Evolutionary conservation across 2,113 vertebrate species (phyloP), one percentile per base, ranked within the genome.

Genomic region (Salvelinus namaycush): DNA sequence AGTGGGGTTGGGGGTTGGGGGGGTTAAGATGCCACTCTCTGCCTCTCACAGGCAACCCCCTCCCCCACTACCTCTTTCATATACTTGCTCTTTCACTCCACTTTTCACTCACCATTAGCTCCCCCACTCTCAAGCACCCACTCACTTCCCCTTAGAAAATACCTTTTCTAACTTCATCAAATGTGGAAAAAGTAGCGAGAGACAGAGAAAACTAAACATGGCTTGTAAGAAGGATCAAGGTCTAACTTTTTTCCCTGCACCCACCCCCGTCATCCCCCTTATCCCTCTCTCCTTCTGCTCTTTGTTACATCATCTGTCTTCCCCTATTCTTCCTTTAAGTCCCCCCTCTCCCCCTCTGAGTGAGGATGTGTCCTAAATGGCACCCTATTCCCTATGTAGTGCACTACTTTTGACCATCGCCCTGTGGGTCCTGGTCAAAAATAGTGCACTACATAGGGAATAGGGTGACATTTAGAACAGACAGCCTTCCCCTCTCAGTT

Each of bases 301-400:
- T 93, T 93, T 93, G 92, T 92, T 91, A 87, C 88, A 84, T 93
- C 93, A 92, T 92, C 91, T 92, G 89, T 92, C 90, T 81, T 85
- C 82, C 84, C 78, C 78, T 73, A 84, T 92, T 89, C 88, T 90
- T 91, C 77, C 70, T 79, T 84, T 82, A 77, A 64, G 66, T 9
- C 79, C 85, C 77, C 83, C 79, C 20, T 74, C 74, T 29, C 77
- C 83, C 82, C 72, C 68, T 67, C 77, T 54, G 51, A 54, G 51
- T 54, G 3, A 54, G 51, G 0, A 1, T 54, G 0, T 0, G 0
- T 54, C 16, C 51, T 18, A 54, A 54, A 54, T 18, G 51, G 51
- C 16, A 16, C 5, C 51, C 51, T 54, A 18, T 54, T 54, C 51
- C 51, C 51, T 54, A 16, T 54, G 51, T 54, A 54, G 12, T 54